Evolutionary conservation across 2,888 invertebrate species (phyloP), one percentile per base, ranked within the genome.

Genomic region (Elegia similella): DNA sequence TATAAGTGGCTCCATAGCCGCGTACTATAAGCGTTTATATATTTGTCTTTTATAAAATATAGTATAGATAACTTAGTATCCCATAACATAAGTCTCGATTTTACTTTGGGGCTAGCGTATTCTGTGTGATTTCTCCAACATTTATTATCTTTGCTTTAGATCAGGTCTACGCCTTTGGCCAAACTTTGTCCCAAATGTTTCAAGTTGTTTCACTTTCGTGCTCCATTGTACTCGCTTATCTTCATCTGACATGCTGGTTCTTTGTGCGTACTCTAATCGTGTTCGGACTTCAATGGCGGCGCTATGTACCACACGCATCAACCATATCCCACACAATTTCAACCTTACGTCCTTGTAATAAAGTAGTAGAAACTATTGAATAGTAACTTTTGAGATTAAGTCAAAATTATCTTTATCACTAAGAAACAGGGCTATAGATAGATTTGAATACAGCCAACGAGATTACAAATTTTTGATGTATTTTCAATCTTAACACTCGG

Each of bases 191-290:
- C 34, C 10, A n/a, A 50, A 38, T 38, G n/a, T 38, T 50, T 34
- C 16, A 10, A 38, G 8, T 10, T 16, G 34, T 50, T 17, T 16
- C 50, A 50, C 32, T 50, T 50, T 50, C 13, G 50, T 17, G 12
- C 30, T 16, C 16, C 2, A 44, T 32, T 43, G 43, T 43, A 42
- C 30, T 29, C 13, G 15, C 43, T 54, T 54, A 54, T 54, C 53
- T 43, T 7, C 53, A 54, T 54, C 53, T 54, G 42, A 54, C 43
- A 43, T 54, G 53, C 16, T 30, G 50, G n/a, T 43, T 54, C 53
- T 54, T 54, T 54, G 43, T 43, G 42, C 53, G 53, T 54, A 43
- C 43, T 7, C 15, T 43, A 43, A 42, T 43, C 42, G 29, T 15
- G 53, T 42, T 7, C 23, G 42, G 12, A 16, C 30, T 43, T 43